Percentiles rank a stretch among this genome's conserved stretches.
phyloP scores from a whole-genome alignment of 2,113 vertebrate species.

The Ammodramus savannarum region DNA sequence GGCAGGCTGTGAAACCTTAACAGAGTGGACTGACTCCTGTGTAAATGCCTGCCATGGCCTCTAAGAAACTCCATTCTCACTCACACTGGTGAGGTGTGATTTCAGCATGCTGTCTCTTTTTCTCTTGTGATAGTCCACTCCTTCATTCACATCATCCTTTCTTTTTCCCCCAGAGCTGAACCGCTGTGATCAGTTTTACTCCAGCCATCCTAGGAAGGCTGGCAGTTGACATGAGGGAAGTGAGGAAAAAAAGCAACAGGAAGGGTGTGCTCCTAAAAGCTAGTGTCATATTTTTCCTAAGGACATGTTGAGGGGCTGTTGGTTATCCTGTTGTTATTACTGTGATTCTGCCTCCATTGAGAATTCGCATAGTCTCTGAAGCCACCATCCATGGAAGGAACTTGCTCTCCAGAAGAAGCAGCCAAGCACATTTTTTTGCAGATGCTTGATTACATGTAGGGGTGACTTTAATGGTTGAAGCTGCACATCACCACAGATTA shows the following conservation, averaged over 20 bases:
- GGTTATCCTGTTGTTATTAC: not conserved
- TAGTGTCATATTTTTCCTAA: not conserved
- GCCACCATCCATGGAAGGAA: not conserved
- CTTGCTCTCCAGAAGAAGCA: not conserved
- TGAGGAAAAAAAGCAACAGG: not conserved
- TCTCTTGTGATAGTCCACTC: not conserved
- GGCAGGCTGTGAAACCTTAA: not conserved
- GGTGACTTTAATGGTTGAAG: not conserved
- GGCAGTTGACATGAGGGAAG: not conserved
- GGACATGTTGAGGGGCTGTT: not conserved
- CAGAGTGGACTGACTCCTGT: not conserved
- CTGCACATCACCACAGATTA: not conserved
- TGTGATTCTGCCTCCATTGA: not conserved
- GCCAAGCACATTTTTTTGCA: not conserved
- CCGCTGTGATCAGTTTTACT: not conserved
- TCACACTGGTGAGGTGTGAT: not conserved
- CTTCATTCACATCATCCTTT: not conserved
- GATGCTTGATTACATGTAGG: not conserved
- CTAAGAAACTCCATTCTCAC: rapidly evolving
- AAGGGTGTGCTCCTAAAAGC: not conserved
- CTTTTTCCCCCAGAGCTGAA: not conserved
- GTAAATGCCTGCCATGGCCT: not conserved
- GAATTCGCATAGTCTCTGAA: not conserved
- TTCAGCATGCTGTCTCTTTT: not conserved
- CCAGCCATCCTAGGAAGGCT: not conserved